A percentile compares a stretch with the other conserved stretches of the same genome.
phyloP scores from a whole-genome alignment of 2,113 vertebrate genomes.

The Sardina pilchardus region DNA sequence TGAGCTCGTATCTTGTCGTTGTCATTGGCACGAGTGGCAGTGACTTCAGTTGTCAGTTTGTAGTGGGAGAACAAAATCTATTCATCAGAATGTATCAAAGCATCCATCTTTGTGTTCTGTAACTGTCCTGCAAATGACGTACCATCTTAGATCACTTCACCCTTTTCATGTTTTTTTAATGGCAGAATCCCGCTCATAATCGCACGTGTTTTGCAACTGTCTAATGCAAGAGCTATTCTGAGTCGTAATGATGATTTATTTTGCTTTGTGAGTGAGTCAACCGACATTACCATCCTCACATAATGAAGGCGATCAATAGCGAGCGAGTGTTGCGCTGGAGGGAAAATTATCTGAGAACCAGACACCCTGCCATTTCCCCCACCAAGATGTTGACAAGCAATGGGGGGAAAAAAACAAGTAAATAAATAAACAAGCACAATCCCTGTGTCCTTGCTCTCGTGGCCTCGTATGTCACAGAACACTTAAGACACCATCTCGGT shows the following conservation, averaged over 20 bases:
- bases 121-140: not conserved
- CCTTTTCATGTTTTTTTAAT: not conserved
- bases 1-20: not conserved
- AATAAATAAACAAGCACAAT: not conserved
- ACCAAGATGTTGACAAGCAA: not conserved
- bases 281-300: not conserved
- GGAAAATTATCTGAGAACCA: not conserved
- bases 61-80: not conserved
- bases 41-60: not conserved
- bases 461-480: not conserved
- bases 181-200: not conserved
- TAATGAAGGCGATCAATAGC: slow-evolving; percentile 2
- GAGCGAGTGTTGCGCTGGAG: not conserved
- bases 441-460: not conserved
- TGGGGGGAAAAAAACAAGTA: not conserved
- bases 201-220: not conserved
- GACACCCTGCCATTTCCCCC: not conserved
- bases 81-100: not conserved
- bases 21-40: not conserved
- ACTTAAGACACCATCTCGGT: slow-evolving; percentile 1
- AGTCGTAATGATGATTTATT: slow-evolving; percentile 7
- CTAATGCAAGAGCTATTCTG: not conserved
- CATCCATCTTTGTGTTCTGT: not conserved
- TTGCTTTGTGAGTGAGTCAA: not conserved
- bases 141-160: not conserved